Percentiles rank a stretch among this genome's conserved stretches.
Evolutionary conservation across 2,797 vertebrate genomes (phyloP).

Genomic region (Octomys mimax): DNA sequence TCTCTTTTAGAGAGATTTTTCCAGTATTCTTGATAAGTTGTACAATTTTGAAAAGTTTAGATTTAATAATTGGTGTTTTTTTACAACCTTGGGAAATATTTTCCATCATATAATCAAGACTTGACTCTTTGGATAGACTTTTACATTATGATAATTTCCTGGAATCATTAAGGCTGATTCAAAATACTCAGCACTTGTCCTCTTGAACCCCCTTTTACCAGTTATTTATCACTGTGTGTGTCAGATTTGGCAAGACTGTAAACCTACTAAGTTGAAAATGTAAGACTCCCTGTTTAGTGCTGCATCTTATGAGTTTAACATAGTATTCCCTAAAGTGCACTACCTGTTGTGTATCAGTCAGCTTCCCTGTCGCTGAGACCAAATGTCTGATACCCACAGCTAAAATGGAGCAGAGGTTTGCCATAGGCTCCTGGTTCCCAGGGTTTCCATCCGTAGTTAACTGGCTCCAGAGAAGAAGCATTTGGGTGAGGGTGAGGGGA

Average conservation of each 20-base stretch:
- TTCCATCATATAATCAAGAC: background rate
- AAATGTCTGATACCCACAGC: background rate
- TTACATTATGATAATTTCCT: background rate
- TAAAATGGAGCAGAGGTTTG: background rate
- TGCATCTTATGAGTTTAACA: constrained; percentile 15
- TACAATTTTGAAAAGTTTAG: constrained; percentile 45
- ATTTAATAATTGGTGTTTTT: constrained; percentile 50
- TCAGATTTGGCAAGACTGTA: constrained; percentile 32
- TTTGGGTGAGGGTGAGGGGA: background rate
- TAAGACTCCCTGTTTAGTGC: constrained; percentile 1
- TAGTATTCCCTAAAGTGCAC: background rate
- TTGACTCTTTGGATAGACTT: constrained; percentile 41
- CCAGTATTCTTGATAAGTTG: constrained; percentile 68
- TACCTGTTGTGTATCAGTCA: background rate
- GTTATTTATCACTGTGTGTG: constrained; percentile 9
- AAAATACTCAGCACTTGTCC: background rate
- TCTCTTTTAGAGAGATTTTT: constrained; percentile 65
- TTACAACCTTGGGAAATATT: constrained; percentile 44
- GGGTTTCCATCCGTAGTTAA: background rate
- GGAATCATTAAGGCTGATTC: background rate
- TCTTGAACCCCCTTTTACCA: background rate
- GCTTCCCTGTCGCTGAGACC: background rate
- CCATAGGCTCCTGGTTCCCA: background rate
- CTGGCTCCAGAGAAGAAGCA: background rate
- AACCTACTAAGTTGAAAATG: constrained; percentile 36